Percentiles rank a stretch among this genome's conserved stretches.
phyloP scores from a whole-genome alignment of 2,113 vertebrate species.

The Calypte anna region DNA sequence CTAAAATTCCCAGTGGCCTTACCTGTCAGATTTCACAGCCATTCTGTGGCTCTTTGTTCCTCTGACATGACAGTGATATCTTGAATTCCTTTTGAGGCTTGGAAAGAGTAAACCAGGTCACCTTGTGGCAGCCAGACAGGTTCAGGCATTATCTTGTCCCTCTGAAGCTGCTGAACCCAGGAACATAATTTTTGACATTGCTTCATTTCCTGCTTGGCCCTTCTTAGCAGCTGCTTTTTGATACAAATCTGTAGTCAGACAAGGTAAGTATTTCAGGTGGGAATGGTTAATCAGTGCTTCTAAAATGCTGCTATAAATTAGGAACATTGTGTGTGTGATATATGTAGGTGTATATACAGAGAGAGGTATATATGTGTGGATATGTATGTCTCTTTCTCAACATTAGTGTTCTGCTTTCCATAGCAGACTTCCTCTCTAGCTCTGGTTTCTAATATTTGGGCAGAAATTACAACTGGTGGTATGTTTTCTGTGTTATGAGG shows the following conservation, averaged over 20 bases:
- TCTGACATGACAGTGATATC: neutral
- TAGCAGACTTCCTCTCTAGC: neutral
- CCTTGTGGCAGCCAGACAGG: neutral
- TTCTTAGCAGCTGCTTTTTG: neutral
- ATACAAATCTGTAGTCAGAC: neutral
- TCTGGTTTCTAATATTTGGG: neutral
- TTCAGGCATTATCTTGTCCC: neutral
- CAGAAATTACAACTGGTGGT: neutral
- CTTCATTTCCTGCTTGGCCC: conserved; percentile 13
- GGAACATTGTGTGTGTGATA: neutral
- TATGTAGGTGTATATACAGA: neutral
- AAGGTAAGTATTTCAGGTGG: neutral
- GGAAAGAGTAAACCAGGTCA: neutral
- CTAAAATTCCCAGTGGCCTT: neutral
- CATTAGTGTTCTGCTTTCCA: neutral
- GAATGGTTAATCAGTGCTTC: neutral
- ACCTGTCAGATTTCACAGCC: neutral
- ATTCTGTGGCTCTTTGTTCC: neutral
- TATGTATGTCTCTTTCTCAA: neutral
- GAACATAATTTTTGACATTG: neutral
- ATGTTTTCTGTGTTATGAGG: neutral
- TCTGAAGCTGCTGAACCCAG: neutral
- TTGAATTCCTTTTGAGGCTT: neutral
- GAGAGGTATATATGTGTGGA: too few species aligned
- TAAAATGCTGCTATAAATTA: neutral